A percentile compares a stretch with the other conserved stretches of the same genome.
Conservation (phyloP, 2,113 vertebrate species). For the Oreochromis tanganicae region DNA sequence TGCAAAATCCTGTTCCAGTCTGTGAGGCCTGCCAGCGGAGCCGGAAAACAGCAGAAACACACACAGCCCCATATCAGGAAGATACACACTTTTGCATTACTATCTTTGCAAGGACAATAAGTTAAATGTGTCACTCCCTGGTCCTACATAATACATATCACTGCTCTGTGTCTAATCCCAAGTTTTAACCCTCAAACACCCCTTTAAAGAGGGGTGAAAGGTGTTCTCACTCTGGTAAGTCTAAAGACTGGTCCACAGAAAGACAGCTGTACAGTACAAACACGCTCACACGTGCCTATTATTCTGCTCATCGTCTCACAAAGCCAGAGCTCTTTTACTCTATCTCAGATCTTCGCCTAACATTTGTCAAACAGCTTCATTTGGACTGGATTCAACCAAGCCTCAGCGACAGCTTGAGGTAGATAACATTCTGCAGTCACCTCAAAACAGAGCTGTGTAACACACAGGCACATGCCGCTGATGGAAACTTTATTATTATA, state of each 20-base stretch:
- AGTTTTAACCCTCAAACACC: not conserved
- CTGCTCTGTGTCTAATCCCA: not conserved
- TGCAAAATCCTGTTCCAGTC: slow-evolving; percentile 32
- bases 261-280: not conserved
- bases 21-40: not conserved
- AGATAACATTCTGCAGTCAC: slow-evolving; percentile 49
- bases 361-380: not conserved
- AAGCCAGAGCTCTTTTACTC: not conserved
- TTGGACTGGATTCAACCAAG: not conserved
- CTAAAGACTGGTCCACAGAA: not conserved
- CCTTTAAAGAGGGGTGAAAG: not conserved
- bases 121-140: not conserved
- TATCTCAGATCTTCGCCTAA: not conserved
- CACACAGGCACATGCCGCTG: not conserved
- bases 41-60: slow-evolving; percentile 21
- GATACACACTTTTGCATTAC: not conserved
- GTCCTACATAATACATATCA: not conserved
- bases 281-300: not conserved
- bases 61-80: not conserved
- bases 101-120: not conserved
- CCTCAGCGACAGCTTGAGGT: slow-evolving; percentile 56
- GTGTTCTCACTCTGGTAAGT: not conserved
- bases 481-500: not conserved
- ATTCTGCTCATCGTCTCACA: not conserved
- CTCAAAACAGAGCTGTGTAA: slow-evolving; percentile 1